Evolutionary conservation across 2,888 invertebrate species (phyloP).

Genomic region (Euzophera pinguis): DNA sequence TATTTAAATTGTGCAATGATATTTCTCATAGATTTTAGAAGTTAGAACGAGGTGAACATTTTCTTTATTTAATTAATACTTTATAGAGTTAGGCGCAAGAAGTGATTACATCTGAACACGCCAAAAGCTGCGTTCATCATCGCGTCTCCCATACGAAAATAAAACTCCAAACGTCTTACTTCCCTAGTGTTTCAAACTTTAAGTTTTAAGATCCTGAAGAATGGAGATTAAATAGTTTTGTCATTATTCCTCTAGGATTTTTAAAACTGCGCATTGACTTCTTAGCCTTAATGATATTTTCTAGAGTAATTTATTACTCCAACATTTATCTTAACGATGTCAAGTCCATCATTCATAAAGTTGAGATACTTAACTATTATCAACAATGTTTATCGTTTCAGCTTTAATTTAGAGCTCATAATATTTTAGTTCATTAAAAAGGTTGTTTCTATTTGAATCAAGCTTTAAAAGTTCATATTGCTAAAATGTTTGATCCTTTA

Average conservation of each 20-base stretch:
- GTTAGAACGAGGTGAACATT: no score
- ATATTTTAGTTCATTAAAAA: no score
- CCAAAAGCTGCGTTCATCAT: not conserved
- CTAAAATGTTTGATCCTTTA: no score
- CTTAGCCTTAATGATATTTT: not conserved
- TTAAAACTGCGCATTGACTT: not conserved
- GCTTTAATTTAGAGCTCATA: not conserved
- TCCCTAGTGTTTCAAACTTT: slow-evolving; percentile 4
- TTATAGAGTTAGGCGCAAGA: no score
- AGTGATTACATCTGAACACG: no score
- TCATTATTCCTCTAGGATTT: slow-evolving; percentile 1
- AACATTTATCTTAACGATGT: not conserved
- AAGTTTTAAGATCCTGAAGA: slow-evolving; percentile 2
- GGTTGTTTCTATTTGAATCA: no score
- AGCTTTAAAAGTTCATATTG: no score
- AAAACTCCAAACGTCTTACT: not conserved
- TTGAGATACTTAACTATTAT: not conserved
- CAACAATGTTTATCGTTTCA: not conserved
- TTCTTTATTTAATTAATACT: no score
- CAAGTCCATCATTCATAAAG: not conserved
- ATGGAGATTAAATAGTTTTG: slow-evolving; percentile 4
- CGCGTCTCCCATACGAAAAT: no score
- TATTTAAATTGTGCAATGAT: no score
- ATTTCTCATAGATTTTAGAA: no score
- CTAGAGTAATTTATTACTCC: not conserved